phyloP scores from a whole-genome alignment of 1,140 invertebrate species.

The Pinna nobilis region DNA sequence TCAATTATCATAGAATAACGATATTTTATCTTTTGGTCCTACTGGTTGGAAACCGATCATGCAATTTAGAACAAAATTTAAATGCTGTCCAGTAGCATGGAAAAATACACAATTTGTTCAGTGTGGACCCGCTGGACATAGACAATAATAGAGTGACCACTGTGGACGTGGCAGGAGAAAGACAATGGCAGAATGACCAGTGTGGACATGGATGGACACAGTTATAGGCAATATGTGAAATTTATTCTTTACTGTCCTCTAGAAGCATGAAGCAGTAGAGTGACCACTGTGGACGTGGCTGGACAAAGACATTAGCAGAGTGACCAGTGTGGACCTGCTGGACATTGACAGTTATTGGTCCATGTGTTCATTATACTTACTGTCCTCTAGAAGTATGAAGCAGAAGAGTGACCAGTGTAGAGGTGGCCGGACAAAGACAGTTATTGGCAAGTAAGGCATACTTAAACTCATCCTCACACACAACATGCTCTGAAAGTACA shows the following conservation, averaged over 20 bases:
- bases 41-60: too few species aligned
- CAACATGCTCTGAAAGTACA: constrained; percentile 85
- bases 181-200: constrained; percentile 81
- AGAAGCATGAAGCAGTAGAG: constrained; percentile 95
- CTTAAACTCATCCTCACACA: constrained; percentile 97
- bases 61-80: not conserved
- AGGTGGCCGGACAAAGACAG: constrained; percentile 97
- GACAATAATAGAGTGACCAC: constrained; percentile 96
- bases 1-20: too few species aligned
- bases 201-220: not conserved
- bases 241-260: constrained; percentile 97
- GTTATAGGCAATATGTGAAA: too few species aligned
- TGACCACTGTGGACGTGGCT: constrained; percentile 96
- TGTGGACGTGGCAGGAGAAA: constrained; percentile 97
- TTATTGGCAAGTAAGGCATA: constrained; percentile 98
- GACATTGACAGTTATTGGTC: constrained; percentile 98
- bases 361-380: too few species aligned
- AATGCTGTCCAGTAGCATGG: not conserved
- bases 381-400: constrained; percentile 97
- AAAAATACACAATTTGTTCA: not conserved
- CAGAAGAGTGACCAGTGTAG: constrained; percentile 95
- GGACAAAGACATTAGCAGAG: constrained; percentile 96
- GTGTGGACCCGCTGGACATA: constrained; percentile 96
- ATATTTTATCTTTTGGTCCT: too few species aligned
- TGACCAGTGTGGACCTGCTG: constrained; percentile 97